These are phyloP conservation scores for Thymelicus acteon DNA, from an alignment of 2,888 invertebrate genomes.

Conservation along the genomic window DNA sequence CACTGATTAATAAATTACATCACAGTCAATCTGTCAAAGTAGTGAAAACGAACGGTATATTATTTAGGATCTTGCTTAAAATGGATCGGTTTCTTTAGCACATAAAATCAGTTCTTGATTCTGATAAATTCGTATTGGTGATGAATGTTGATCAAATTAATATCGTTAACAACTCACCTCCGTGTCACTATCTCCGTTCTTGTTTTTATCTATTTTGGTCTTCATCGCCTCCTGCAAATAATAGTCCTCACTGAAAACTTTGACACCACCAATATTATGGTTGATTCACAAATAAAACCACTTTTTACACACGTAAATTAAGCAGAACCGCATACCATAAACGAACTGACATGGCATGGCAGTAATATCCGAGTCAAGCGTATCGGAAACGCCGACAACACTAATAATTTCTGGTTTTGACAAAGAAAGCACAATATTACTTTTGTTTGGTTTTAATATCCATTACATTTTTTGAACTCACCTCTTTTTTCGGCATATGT, in stretches of 20 bases:
- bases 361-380: slow-evolving; percentile 57
- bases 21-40: slow-evolving; percentile 41
- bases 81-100: neutral
- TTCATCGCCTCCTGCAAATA: slow-evolving; percentile 84
- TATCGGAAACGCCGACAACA: slow-evolving; percentile 67
- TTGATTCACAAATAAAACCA: slow-evolving; percentile 61
- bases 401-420: slow-evolving; percentile 50
- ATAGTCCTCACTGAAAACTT: slow-evolving; percentile 67
- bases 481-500: slow-evolving; percentile 68
- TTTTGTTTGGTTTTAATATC: slow-evolving; percentile 30
- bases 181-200: slow-evolving; percentile 81
- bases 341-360: slow-evolving; percentile 67
- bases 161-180: slow-evolving; percentile 81
- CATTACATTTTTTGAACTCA: slow-evolving; percentile 52
- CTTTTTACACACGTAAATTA: slow-evolving; percentile 72
- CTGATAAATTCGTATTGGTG: slow-evolving; percentile 21
- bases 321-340: slow-evolving; percentile 72
- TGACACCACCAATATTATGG: slow-evolving; percentile 66
- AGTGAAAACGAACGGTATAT: slow-evolving; percentile 20
- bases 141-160: slow-evolving; percentile 35
- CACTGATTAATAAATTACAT: slow-evolving; percentile 38
- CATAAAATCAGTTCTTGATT: slow-evolving; percentile 2
- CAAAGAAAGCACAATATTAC: slow-evolving; percentile 32
- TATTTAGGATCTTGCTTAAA: neutral
- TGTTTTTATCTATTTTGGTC: slow-evolving; percentile 85